phyloP scores from a whole-genome alignment of 2,113 vertebrate species.

The Microtus richardsoni region DNA sequence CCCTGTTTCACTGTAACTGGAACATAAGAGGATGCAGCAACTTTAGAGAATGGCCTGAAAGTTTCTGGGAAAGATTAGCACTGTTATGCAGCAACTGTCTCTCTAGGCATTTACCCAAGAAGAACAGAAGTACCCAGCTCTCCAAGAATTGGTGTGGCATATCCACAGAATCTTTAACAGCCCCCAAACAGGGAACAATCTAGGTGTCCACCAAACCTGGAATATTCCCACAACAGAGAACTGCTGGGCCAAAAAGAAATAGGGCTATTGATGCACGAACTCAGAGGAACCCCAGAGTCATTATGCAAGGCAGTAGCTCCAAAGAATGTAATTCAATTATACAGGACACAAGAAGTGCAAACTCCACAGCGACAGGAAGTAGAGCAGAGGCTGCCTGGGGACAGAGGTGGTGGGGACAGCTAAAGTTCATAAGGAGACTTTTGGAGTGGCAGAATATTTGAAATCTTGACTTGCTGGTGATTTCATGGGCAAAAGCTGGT shows the following conservation, averaged over 20 bases:
- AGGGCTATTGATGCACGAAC: background rate
- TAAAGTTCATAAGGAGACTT: background rate
- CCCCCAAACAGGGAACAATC: background rate
- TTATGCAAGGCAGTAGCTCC: background rate
- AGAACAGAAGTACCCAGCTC: background rate
- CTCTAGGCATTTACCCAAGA: background rate
- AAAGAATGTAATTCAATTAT: background rate
- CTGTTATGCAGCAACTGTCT: no score
- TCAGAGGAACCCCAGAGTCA: background rate
- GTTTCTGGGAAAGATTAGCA: background rate
- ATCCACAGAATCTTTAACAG: background rate
- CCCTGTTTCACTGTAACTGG: accelerated
- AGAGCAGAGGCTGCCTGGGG: background rate
- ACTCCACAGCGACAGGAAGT: background rate
- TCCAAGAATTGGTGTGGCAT: background rate
- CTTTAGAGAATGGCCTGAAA: background rate
- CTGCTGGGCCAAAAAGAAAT: background rate
- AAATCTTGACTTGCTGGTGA: background rate
- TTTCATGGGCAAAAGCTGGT: accelerated
- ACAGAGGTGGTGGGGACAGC: background rate
- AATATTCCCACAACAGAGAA: background rate
- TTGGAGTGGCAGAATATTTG: accelerated
- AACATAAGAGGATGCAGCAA: background rate
- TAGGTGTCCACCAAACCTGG: background rate
- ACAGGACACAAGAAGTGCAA: background rate